Base-by-base conservation (phyloP, 1,140 invertebrate species). In the Lanistes nyassanus region DNA sequence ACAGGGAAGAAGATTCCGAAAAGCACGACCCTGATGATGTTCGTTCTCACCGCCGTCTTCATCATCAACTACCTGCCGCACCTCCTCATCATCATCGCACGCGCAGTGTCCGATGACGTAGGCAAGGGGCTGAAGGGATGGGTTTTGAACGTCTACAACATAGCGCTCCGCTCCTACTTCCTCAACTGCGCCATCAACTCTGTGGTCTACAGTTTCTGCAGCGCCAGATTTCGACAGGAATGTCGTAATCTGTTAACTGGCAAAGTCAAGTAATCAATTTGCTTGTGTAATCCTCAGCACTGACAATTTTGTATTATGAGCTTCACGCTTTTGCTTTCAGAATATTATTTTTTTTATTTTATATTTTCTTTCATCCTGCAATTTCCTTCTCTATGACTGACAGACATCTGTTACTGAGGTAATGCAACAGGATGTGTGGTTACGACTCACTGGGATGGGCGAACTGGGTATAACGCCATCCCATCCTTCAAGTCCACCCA, bases 141-240 rank as follows among this genome's bases (percentile, higher is more conserved):
- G 5, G 79, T 76, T n/a, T 42, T 82, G 0, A 51, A 84, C n/a
- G 13, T 78, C 23, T 86, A 86, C 68, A 86, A 85, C 69, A 80
- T 85, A 34, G 76, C 82, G 7, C 80, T 85, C 26, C 73, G 85
- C 9, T 83, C 84, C 1, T 85, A 82, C 66, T 77, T 86, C 70
- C 79, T 86, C 19, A 86, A 85, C 69, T 81, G 76, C 69, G 80
- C 79, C 5, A 66, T 76, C 9, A 86, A 86, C 65, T 81, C 81
- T 3, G 81, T 86, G 56, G 81, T 86, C 55, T 86, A 86, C 74
- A 83, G 84, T 68, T 82, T 86, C 39, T 77, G 85, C 60, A 85
- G 84, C 69, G 79, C 79, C 39, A 69, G 78, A 47, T 85, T 86
- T 62, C 73, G 85, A 67, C 69, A 79, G 55, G 80, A 86, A 65